phyloP scores from a whole-genome alignment of 2,797 vertebrate species.

The Sylvilagus floridanus region DNA sequence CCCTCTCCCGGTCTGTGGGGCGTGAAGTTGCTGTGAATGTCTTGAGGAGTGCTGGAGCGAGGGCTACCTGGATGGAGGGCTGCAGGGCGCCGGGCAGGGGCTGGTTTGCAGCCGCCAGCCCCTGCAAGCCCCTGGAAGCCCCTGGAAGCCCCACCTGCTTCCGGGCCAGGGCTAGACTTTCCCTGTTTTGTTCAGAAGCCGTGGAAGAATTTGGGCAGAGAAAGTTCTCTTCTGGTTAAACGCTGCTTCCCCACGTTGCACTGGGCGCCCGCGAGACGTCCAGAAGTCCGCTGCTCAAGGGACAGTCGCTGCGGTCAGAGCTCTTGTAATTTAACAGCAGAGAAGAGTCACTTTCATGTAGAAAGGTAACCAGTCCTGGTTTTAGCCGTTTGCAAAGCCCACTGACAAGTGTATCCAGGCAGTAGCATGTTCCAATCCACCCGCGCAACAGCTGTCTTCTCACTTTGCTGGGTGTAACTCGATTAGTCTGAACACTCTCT shows the following conservation, averaged over 20 bases:
- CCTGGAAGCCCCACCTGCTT: not conserved
- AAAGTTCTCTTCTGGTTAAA: not conserved
- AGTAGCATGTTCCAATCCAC: conserved; percentile 5
- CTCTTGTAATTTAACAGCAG: not conserved
- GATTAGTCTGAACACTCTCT: conserved; percentile 30
- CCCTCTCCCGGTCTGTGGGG: not conserved
- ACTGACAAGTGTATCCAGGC: conserved; percentile 7
- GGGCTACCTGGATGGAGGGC: no score
- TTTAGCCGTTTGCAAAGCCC: conserved; percentile 15
- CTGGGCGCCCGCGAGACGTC: not conserved
- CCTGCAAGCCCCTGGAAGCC: not conserved
- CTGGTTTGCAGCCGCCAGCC: not conserved
- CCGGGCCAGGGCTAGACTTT: not conserved
- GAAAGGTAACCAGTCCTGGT: not conserved
- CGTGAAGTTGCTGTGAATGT: not conserved
- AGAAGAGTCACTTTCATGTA: conserved; percentile 31
- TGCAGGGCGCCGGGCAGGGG: not conserved
- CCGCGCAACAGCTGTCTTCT: not conserved
- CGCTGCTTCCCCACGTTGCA: not conserved
- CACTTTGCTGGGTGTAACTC: not conserved
- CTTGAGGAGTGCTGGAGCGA: not conserved
- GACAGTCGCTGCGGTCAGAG: not conserved
- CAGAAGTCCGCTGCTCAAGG: not conserved
- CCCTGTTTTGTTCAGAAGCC: not conserved
- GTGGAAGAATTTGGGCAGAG: not conserved